Base-by-base conservation (phyloP, 2,113 vertebrate genomes). In the Spilogale gracilis region DNA sequence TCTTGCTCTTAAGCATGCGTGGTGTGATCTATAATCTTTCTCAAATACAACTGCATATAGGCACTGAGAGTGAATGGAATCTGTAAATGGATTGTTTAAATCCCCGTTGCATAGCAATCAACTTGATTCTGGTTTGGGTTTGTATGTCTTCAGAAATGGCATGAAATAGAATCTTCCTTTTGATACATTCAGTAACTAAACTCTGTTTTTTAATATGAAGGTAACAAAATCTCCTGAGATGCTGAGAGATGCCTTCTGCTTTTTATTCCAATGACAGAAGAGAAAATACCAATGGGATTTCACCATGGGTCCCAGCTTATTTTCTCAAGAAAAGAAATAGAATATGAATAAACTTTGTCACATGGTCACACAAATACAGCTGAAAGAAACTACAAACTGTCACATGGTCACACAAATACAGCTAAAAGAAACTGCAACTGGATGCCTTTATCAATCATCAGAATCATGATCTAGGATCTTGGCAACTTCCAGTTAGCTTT, bases 281-380 rank as follows among this genome's bases (percentile, higher is more conserved):
- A 78, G 82, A 79, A 83, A 95, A 45, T 87, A 45, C 32, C 95
- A 74, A 58, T 79, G 82, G 27, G 32, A 54, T 91, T 84, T 88
- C 50, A 88, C 16, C 6, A 6, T 73, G 21, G 18, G 32, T 20
- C 48, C 32, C 12, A 12, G 76, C 74, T n/a, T 67, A 8, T 27
- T 2, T 80, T 48, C n/a, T 63, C 32, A 63, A 27, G n/a, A 11
- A 78, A 93, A 58, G 43, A 25, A 82, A 50, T 30, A 54, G 61
- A 73, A 93, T 76, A 78, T 54, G 54, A 97, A 84, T 54, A 80
- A 67, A 88, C 6, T 38, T 56, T 45, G 38, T 86, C 30, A 82
- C 23, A 73, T 91, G 32, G 32, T 78, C 43, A 32, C 21, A 83
- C 3, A 65, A 25, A 73, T 60, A 25, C 6, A 61, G 32, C 12